Conservation (phyloP, 2,113 vertebrate genomes). For the Sylvilagus bachmani region DNA sequence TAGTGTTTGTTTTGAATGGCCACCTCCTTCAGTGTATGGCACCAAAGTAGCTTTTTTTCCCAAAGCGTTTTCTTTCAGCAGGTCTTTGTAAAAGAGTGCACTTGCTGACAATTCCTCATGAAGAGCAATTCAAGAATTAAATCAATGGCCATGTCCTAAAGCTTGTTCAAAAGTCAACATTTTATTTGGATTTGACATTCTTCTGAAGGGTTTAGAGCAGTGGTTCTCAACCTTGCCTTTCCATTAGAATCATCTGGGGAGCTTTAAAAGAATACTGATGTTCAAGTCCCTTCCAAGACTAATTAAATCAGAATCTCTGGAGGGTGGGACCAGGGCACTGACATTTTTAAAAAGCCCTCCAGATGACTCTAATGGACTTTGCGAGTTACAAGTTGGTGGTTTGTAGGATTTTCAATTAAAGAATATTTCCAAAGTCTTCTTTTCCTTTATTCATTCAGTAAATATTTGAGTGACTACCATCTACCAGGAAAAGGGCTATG, state of each 20-base stretch:
- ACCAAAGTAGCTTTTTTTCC: not conserved
- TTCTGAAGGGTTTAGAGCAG: constrained; percentile 44
- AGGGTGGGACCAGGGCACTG: not conserved
- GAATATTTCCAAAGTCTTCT: not conserved
- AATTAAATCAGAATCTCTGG: constrained; percentile 60
- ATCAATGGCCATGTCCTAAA: constrained; percentile 70
- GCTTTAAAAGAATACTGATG: constrained; percentile 52
- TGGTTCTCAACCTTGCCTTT: constrained; percentile 52
- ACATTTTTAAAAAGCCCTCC: constrained; percentile 30
- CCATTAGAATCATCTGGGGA: constrained; percentile 50
- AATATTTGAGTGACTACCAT: constrained; percentile 39
- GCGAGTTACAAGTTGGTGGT: not conserved
- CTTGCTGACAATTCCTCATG: constrained; percentile 71
- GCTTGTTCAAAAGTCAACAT: constrained; percentile 68
- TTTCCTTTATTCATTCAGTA: constrained; percentile 38
- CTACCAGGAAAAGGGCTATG: not conserved
- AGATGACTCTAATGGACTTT: not conserved
- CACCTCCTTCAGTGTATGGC: constrained; percentile 55
- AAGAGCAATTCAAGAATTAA: constrained; percentile 74
- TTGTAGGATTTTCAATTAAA: not conserved
- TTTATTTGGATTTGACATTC: constrained; percentile 73
- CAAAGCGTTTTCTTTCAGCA: constrained; percentile 69
- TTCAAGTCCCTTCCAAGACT: constrained; percentile 33
- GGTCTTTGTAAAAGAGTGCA: constrained; percentile 74
- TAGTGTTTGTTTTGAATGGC: constrained; percentile 72